A percentile compares a stretch with the other conserved stretches of the same genome.
Conservation (phyloP, 1,140 invertebrate species). For the Plectrocnemia conspersa region DNA sequence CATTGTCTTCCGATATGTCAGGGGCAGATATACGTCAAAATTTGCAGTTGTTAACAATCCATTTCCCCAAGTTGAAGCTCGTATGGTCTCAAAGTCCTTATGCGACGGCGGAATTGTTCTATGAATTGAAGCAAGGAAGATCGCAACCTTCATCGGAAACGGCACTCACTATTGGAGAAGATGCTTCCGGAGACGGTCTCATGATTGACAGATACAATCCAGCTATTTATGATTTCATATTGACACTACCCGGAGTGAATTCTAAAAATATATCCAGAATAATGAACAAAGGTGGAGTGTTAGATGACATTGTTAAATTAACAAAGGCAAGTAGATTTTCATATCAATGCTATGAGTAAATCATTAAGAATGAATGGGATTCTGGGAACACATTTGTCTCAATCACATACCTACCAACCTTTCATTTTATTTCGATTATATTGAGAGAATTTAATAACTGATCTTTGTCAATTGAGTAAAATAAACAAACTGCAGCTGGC, state of each 20-base stretch:
- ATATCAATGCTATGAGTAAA: no score
- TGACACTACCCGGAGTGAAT: conserved; percentile 85
- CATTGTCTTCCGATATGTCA: conserved; percentile 68
- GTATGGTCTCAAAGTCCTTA: conserved; percentile 95
- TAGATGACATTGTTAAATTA: conserved; percentile 62
- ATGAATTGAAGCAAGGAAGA: conserved; percentile 78
- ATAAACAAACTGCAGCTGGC: no score
- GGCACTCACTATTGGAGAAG: conserved; percentile 63
- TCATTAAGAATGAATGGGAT: no score
- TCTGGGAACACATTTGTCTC: no score
- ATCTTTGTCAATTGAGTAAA: conserved; percentile 7
- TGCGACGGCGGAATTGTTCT: conserved; percentile 92
- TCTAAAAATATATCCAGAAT: conserved; percentile 78
- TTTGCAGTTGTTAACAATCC: conserved; percentile 86
- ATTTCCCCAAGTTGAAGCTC: conserved; percentile 87
- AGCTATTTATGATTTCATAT: conserved; percentile 77
- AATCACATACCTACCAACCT: no score
- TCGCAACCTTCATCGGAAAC: conserved; percentile 68
- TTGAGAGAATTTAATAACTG: background rate
- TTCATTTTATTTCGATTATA: background rate
- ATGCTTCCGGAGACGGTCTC: conserved; percentile 56
- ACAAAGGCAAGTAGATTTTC: conserved; percentile 47
- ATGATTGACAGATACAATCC: conserved; percentile 69
- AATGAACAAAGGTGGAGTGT: conserved; percentile 69
- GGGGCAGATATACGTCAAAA: conserved; percentile 76